phyloP scores from a whole-genome alignment of 2,797 vertebrate species.

The Artibeus lituratus region DNA sequence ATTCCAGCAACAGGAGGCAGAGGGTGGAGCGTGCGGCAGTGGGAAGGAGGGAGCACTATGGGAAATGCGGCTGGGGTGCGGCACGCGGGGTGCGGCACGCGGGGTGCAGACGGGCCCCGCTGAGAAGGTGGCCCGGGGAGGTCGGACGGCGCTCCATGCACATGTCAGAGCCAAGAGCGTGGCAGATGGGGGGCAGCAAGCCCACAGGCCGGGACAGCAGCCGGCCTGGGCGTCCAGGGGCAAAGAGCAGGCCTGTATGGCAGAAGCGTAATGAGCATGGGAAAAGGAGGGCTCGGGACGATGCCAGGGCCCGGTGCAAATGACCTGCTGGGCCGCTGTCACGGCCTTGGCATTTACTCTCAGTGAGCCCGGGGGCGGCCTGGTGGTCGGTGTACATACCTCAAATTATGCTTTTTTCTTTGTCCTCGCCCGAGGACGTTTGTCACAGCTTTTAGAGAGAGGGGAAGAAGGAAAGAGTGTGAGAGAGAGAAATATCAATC shows the following conservation, averaged over 20 bases:
- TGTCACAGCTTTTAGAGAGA: too few relatives aligned
- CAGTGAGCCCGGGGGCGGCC: background rate
- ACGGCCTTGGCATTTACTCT: background rate
- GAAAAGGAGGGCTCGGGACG: rapidly evolving
- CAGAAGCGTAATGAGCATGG: rapidly evolving
- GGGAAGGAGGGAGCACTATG: background rate
- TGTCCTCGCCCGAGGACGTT: too few relatives aligned
- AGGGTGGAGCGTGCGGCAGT: rapidly evolving
- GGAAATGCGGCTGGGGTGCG: rapidly evolving
- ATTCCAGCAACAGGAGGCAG: background rate
- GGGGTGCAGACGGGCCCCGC: background rate
- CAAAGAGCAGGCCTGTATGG: rapidly evolving
- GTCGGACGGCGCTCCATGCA: rapidly evolving
- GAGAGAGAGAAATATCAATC: too few relatives aligned
- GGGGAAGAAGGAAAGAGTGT: too few relatives aligned
- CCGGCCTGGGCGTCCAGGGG: background rate
- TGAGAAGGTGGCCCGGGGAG: background rate
- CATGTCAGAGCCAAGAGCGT: too few relatives aligned
- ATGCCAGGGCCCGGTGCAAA: rapidly evolving
- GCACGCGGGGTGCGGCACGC: rapidly evolving
- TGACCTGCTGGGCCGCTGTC: rapidly evolving
- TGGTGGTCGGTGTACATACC: rapidly evolving
- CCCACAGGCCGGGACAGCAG: too few relatives aligned
- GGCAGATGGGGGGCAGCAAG: background rate
- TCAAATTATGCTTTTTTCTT: too few relatives aligned